phyloP scores from a whole-genome alignment of 2,888 invertebrate species.

The Galeopsomyia nigrocyanea region DNA sequence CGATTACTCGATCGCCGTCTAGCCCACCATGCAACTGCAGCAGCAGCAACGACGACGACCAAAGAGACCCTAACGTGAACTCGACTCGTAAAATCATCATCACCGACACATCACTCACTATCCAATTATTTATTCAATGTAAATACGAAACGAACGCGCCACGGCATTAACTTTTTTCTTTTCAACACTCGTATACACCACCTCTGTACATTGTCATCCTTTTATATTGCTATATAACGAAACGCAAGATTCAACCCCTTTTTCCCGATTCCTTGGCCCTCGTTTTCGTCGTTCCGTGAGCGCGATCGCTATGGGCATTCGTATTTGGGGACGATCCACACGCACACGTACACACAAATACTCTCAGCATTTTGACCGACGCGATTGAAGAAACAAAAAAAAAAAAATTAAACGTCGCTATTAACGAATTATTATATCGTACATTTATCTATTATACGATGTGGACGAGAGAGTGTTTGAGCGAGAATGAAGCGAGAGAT shows the following conservation, averaged over 20 bases:
- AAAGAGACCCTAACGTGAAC: too few species aligned
- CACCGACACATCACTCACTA: too few species aligned
- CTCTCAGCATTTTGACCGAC: too few species aligned
- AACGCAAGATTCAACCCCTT: neutral
- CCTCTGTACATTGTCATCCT: conserved; percentile 33
- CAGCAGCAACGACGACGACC: conserved; percentile 6
- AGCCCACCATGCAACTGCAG: conserved; percentile 61
- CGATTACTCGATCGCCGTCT: conserved; percentile 83
- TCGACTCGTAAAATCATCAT: too few species aligned
- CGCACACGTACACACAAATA: too few species aligned
- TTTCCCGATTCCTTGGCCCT: neutral
- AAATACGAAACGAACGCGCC: neutral
- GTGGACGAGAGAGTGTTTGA: neutral
- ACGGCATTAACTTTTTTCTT: neutral
- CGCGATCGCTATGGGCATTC: too few species aligned
- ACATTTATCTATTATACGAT: neutral
- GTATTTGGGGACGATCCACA: too few species aligned
- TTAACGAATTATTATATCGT: conserved; percentile 35
- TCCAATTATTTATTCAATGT: too few species aligned
- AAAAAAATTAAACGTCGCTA: neutral
- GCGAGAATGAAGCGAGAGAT: neutral
- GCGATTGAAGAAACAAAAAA: conserved; percentile 4
- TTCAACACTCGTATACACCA: neutral
- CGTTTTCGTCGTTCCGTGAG: too few species aligned
- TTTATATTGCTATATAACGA: conserved; percentile 23